These are phyloP conservation scores for Leuctra nigra DNA, from an alignment of 2,888 invertebrate species.

Conservation along the genomic window DNA sequence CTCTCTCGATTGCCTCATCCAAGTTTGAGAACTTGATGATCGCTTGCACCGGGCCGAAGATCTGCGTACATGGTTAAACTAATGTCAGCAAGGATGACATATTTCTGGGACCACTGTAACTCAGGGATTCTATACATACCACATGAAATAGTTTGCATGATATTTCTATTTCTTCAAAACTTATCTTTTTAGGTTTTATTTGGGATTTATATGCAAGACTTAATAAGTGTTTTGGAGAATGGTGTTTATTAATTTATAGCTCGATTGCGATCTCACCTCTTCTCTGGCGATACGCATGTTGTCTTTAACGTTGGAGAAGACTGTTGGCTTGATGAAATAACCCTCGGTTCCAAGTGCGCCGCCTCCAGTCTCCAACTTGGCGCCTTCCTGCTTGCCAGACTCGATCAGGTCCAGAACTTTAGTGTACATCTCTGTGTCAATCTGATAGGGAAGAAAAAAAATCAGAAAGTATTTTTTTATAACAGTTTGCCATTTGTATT, in stretches of 20 bases:
- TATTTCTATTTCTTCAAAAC: no score
- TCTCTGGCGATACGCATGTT: constrained; percentile 69
- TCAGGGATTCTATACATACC: no score
- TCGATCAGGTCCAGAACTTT: constrained; percentile 71
- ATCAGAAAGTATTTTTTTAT: constrained; percentile 7
- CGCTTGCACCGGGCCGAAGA: constrained; percentile 95
- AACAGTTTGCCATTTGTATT: not conserved
- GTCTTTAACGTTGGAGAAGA: constrained; percentile 71
- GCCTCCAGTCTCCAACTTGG: constrained; percentile 71
- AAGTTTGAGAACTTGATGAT: constrained; percentile 79
- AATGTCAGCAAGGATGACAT: no score
- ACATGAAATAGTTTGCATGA: no score
- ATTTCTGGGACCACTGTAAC: no score
- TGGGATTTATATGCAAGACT: no score
- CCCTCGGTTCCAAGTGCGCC: constrained; percentile 65
- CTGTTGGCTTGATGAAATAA: constrained; percentile 70
- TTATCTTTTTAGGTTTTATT: no score
- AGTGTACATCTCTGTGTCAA: constrained; percentile 65
- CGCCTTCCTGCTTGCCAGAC: constrained; percentile 71
- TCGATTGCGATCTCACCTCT: constrained; percentile 51
- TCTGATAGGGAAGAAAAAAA: no score
- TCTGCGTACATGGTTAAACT: constrained; percentile 52
- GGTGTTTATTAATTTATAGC: no score
- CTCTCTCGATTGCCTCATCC: constrained; percentile 81
- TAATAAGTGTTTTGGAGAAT: no score